Percentiles rank a stretch among this genome's conserved stretches.
Conservation (phyloP, 2,888 invertebrate genomes). For the Nomada fabriciana region DNA sequence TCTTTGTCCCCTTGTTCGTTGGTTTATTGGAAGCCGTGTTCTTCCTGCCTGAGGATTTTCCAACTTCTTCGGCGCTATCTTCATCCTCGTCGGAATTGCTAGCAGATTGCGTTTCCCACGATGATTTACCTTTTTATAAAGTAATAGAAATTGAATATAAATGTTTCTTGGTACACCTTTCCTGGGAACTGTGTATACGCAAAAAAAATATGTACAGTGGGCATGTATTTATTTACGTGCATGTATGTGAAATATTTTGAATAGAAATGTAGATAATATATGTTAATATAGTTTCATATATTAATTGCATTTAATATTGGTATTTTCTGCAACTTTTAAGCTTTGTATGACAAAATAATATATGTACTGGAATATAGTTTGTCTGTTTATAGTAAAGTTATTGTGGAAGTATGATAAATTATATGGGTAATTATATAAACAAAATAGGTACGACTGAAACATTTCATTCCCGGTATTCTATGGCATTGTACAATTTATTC, state of each 20-base stretch:
- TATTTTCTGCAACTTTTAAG: no score
- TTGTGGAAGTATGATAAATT: no score
- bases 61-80: conserved; percentile 70
- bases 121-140: conserved; percentile 75
- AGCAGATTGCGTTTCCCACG: conserved; percentile 78
- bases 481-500: no score
- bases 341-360: no score
- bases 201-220: not conserved
- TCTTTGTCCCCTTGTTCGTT: conserved; percentile 57
- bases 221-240: not conserved
- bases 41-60: conserved; percentile 63
- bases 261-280: no score
- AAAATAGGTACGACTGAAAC: no score
- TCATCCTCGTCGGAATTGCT: conserved; percentile 75
- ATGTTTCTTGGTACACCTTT: conserved; percentile 48
- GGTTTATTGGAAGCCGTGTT: conserved; percentile 57
- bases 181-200: not conserved
- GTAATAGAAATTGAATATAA: conserved; percentile 64
- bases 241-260: not conserved
- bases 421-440: no score
- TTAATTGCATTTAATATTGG: no score
- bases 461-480: no score
- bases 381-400: no score
- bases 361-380: no score
- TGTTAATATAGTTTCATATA: no score